These are phyloP conservation scores for Polydesmus complanatus DNA, from an alignment of 2,888 invertebrate species.

Conservation along the genomic window DNA sequence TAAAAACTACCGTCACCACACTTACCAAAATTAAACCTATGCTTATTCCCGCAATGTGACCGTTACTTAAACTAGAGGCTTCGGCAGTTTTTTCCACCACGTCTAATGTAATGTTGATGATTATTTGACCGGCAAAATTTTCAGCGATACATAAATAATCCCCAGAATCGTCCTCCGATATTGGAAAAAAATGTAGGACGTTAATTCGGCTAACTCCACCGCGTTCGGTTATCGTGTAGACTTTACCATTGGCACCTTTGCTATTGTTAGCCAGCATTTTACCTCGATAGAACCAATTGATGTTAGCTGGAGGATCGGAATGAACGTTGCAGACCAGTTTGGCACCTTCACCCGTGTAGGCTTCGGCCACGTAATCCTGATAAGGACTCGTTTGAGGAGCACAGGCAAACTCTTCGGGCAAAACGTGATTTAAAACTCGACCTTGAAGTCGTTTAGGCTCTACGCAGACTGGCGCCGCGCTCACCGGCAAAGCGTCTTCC, in stretches of 20 bases:
- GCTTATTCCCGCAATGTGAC: constrained; percentile 10
- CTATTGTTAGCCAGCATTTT: constrained; percentile 1
- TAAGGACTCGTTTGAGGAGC: constrained; percentile 3
- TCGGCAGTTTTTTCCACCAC: background rate
- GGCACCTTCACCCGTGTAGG: constrained; percentile 13
- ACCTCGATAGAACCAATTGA: constrained; percentile 19
- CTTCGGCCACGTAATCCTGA: background rate
- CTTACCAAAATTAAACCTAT: constrained; percentile 6
- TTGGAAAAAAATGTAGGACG: constrained; percentile 62
- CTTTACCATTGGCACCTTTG: background rate
- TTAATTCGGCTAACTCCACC: constrained; percentile 31
- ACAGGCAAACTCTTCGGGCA: constrained; percentile 15
- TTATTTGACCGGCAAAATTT: constrained; percentile 64
- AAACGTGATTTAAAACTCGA: background rate
- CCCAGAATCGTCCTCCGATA: constrained; percentile 65
- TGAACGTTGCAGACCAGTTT: constrained; percentile 22
- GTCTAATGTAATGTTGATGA: constrained; percentile 61
- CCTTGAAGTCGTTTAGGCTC: constrained; percentile 13
- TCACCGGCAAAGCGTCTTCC: constrained; percentile 15
- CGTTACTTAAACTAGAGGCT: constrained; percentile 3
- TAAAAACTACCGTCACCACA: constrained; percentile 4
- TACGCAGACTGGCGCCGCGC: constrained; percentile 13
- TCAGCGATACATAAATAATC: constrained; percentile 73
- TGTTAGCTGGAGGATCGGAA: constrained; percentile 20
- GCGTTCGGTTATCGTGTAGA: background rate